A percentile compares a stretch with the other conserved stretches of the same genome.
Evolutionary conservation across 1,140 invertebrate genomes (phyloP).

Genomic region (Drosophila pachea): DNA sequence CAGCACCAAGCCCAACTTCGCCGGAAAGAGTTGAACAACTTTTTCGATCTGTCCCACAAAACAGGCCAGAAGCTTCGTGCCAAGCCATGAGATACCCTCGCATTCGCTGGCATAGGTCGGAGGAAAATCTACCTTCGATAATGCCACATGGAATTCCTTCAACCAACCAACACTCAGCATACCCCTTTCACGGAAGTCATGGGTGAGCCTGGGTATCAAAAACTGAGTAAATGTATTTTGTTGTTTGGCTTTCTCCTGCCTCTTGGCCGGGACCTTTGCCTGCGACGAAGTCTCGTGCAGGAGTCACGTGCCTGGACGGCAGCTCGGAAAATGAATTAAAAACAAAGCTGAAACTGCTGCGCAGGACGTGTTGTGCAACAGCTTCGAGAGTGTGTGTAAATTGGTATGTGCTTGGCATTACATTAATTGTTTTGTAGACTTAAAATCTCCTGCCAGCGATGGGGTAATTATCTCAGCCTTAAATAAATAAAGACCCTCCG

Average conservation of each 20-base stretch:
- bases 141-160: too few species aligned
- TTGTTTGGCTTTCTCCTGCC: constrained; percentile 1
- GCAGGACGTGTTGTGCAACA: constrained; percentile 4
- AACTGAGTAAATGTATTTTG: constrained; percentile 24
- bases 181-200: background rate
- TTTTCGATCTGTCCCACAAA: constrained; percentile 58
- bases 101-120: too few species aligned
- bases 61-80: background rate
- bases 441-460: background rate
- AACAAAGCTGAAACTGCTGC: background rate
- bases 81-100: background rate
- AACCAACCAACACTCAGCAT: too few species aligned
- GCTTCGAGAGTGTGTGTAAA: constrained; percentile 2
- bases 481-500: too few species aligned
- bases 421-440: constrained; percentile 22
- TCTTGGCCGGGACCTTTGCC: background rate
- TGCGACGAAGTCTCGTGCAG: background rate
- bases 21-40: constrained; percentile 52
- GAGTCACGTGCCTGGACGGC: constrained; percentile 28
- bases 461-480: too few species aligned
- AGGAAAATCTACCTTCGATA: too few species aligned
- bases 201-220: constrained; percentile 9
- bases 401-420: constrained; percentile 22
- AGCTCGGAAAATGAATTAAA: constrained; percentile 26
- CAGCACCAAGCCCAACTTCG: constrained; percentile 26